Evolutionary conservation across 2,888 invertebrate species (phyloP), one percentile per base, ranked within the genome.

Genomic region (Drosophila macrospina): DNA sequence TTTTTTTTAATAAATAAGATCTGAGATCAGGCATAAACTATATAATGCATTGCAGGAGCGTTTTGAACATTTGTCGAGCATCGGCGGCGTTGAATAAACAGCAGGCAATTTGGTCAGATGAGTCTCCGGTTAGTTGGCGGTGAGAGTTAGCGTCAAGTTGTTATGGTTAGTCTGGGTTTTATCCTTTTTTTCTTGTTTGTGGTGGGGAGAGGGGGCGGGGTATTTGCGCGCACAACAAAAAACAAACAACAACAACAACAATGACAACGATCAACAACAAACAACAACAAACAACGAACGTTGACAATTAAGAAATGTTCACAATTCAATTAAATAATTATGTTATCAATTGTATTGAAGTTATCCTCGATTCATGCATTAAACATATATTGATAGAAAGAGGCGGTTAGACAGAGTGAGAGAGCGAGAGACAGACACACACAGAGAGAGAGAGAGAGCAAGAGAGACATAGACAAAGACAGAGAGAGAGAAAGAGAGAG

Each of bases 261-360:
- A n/a, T n/a, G n/a, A n/a, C n/a, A n/a, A 71, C 71, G 64, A 55
- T 67, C 71, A 83, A 82, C 74, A 80, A 39, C 39, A 74, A 66
- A 42, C 20, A 37, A 42, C 36, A 36, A 36, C 34, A 68, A 59
- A 30, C 66, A 70, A 47, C 64, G 51, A 57, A 64, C 61, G 79
- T 75, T 54, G 55, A 51, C 48, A 64, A 59, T 48, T 62, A 37
- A 16, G 36, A 56, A 56, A 52, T 70, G 41, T 42, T 3, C 36
- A 48, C 32, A 55, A 36, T 36, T 37, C 32, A 57, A 42, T 47
- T 7, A 54, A 30, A 13, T 50, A 39, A 15, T 36, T n/a, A 45
- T 39, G 8, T 57, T 54, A 39, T 30, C 39, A 32, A 41, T 32
- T 59, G 41, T 15, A 37, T 50, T 50, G 51, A 39, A 52, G 44